Evolutionary conservation across 2,113 vertebrate genomes (phyloP), one percentile per base, ranked within the genome.

Genomic region (Marmota monax): DNA sequence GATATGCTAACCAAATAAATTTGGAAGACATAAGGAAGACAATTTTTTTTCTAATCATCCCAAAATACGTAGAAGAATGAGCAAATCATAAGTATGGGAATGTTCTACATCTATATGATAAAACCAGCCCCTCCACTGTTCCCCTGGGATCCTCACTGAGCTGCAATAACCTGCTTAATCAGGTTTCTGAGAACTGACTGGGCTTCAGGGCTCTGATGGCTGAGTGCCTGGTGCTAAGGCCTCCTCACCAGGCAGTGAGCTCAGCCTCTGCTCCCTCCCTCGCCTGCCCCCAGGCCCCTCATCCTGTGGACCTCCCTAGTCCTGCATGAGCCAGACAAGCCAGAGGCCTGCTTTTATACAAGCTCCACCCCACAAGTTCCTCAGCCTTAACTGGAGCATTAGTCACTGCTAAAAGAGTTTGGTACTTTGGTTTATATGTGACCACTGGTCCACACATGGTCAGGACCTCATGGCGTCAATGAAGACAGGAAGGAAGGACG

Each of bases 281-380:
- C 25, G 8, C 2, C 27, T 0, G 0, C 5, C 56, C 18, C 65
- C 34, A 3, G n/a, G 7, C 12, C 18, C 22, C 0, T 8, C 9
- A 13, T 32, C 11, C 67, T n/a, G 2, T 0, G 58, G 12, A 6
- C 20, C 23, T 67, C 12, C 25, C 13, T 82, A 0, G 0, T 0
- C 2, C 1, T 0, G 3, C n/a, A 12, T 17, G 27, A 18, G 61
- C 3, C 18, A 2, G 2, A 45, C 22, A 0, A n/a, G 9, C 5
- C 37, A 32, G 13, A 5, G 13, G 25, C 42, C 22, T 37, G 34
- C 37, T 25, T 42, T 48, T 1, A 7, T 1, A 1, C 10, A 0
- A 10, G 32, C 34, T 77, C 37, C 1, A 1, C 34, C 27, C 48
- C 29, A 2, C 0, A 0, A 9, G 6, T 51, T 2, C 18, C 0